Base-by-base conservation (phyloP, 2,888 invertebrate species). In the Crepidodera aurea region DNA sequence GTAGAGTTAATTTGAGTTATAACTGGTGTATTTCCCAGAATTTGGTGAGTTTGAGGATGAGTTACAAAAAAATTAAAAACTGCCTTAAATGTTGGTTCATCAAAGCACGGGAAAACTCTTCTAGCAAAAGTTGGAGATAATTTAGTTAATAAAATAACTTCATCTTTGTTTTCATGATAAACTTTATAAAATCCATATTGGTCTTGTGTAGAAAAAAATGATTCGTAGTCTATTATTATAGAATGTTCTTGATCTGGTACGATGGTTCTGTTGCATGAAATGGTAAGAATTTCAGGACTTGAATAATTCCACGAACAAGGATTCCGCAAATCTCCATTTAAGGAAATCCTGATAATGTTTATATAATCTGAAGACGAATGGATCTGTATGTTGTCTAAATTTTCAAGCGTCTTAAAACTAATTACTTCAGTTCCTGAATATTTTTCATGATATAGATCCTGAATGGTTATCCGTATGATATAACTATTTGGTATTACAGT, bases 11-110 rank as follows among this genome's bases (percentile, higher is more conserved):
- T 7, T 29, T 40, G 1, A 6, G 16, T 25, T 12, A 3, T 0
- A 18, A 15, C 34, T 27, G 48, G 56, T 2, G 34, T 48, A 25
- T 48, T 56, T 19, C 46, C 56, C 15, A 56, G 15, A 13, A 48
- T 12, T 5, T 48, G 34, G 12, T 34, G n/a, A 2, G 19, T 46
- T 19, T 19, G 1, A 6, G 56, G 48, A 48, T 32, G 22, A 10
- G 2, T 10, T 8, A 56, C 34, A 12, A 56, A 46, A 22, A 56
- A 18, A 22, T 89, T 87, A 78, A 92, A 92, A 66, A 84, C 84
- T 8, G 92, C 90, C 81, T 92, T 92, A 75, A 90, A 87, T 7
- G 86, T 86, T 0, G 91, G 90, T 73, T 92, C 91, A 73, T 92
- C 92, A 75, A 92, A 90, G 74, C 91, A 91, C 0, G 91, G 91